Percentiles rank a stretch among this genome's conserved stretches.
Evolutionary conservation across 2,797 vertebrate species (phyloP).

Genomic region (Erpetoichthys calabaricus): DNA sequence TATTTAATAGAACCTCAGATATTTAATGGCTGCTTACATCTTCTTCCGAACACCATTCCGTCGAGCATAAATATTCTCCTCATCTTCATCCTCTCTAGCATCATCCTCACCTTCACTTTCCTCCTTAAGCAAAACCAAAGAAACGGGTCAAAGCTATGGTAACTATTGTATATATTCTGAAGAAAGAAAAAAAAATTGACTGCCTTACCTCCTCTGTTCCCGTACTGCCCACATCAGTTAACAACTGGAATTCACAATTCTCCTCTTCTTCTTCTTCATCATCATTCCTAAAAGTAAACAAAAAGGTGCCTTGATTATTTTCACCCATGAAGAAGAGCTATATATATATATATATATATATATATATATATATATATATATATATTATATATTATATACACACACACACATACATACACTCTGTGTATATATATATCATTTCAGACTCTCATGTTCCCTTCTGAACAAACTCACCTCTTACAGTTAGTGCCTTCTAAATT

Average conservation of each 20-base stretch:
- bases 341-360: no score
- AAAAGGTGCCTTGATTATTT: neutral
- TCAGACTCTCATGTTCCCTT: no score
- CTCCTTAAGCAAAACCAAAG: slow-evolving; percentile 30
- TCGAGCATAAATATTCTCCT: slow-evolving; percentile 50
- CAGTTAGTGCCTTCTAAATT: no score
- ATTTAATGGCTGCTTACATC: slow-evolving; percentile 47
- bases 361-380: no score
- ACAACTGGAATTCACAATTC: slow-evolving; percentile 70
- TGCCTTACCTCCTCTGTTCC: slow-evolving; percentile 56
- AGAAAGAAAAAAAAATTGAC: no score
- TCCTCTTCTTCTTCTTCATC: slow-evolving; percentile 51
- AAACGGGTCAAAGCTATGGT: no score
- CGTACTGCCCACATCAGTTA: slow-evolving; percentile 64
- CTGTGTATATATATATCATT: no score
- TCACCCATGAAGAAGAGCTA: slow-evolving; percentile 25
- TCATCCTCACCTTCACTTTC: slow-evolving; percentile 29
- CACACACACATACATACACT: no score
- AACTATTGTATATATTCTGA: no score
- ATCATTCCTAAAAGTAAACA: slow-evolving; percentile 14
- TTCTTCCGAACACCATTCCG: slow-evolving; percentile 49
- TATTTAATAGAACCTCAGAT: neutral
- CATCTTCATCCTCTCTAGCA: slow-evolving; percentile 46
- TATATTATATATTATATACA: no score
- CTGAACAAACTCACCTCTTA: no score